phyloP scores from a whole-genome alignment of 2,888 invertebrate genomes.

The Tetanocera ferruginea region DNA sequence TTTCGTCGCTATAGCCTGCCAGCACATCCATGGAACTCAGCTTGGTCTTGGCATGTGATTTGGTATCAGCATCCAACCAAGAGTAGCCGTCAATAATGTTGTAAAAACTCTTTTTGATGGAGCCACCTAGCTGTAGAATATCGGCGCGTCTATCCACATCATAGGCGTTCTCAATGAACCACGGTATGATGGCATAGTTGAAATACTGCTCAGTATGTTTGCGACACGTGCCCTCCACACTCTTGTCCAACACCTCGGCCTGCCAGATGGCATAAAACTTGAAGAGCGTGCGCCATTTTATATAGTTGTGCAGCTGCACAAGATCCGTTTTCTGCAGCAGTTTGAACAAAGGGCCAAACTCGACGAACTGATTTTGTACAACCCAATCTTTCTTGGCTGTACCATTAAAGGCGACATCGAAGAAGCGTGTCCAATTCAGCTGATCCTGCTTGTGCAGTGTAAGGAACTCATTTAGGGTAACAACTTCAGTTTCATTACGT shows the following conservation, averaged over 20 bases:
- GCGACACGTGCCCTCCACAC: constrained; percentile 55
- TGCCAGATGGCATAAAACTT: constrained; percentile 61
- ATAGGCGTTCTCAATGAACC: constrained; percentile 63
- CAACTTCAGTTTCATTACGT: constrained; percentile 52
- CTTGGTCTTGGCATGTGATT: constrained; percentile 60
- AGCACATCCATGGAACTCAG: constrained; percentile 62
- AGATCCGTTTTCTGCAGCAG: constrained; percentile 51
- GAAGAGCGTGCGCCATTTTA: constrained; percentile 57
- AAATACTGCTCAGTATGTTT: constrained; percentile 56
- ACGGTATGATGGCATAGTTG: constrained; percentile 61
- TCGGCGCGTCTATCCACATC: constrained; percentile 59
- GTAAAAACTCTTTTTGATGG: constrained; percentile 59
- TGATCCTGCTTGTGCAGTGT: constrained; percentile 55
- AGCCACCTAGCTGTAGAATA: constrained; percentile 56
- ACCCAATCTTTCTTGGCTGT: constrained; percentile 55
- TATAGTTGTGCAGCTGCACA: constrained; percentile 52
- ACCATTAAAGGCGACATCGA: constrained; percentile 62
- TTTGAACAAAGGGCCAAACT: constrained; percentile 54
- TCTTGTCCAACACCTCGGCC: constrained; percentile 47
- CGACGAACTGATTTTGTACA: constrained; percentile 54
- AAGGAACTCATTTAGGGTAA: constrained; percentile 54
- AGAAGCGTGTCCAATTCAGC: constrained; percentile 61
- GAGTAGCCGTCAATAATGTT: constrained; percentile 57
- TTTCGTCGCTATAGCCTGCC: constrained; percentile 62
- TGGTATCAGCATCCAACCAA: constrained; percentile 64